Percentiles rank a stretch among this genome's conserved stretches.
phyloP scores from a whole-genome alignment of 2,888 invertebrate genomes.

The Drymonia ruficornis region DNA sequence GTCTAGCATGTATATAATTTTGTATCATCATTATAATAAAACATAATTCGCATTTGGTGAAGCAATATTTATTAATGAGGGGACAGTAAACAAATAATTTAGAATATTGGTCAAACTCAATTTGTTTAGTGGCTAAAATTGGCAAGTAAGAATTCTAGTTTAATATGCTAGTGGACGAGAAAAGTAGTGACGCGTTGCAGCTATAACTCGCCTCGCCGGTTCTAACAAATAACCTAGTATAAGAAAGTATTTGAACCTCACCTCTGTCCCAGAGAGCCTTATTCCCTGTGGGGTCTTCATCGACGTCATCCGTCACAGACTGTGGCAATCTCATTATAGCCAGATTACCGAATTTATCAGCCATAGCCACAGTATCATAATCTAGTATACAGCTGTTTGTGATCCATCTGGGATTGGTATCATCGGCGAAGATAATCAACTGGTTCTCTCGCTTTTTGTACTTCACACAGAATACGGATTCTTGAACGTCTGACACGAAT shows the following conservation, averaged over 20 bases:
- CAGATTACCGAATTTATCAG: conserved; percentile 99
- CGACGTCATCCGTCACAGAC: conserved; percentile 98
- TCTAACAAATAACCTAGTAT: too few relatives aligned
- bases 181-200: too few relatives aligned
- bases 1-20: conserved; percentile 83
- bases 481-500: conserved; percentile 97
- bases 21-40: conserved; percentile 64
- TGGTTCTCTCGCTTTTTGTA: conserved; percentile 98
- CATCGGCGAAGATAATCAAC: conserved; percentile 98
- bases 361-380: conserved; percentile 97
- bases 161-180: too few relatives aligned
- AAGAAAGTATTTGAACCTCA: conserved; percentile 30
- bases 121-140: too few relatives aligned
- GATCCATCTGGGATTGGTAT: conserved; percentile 98
- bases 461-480: conserved; percentile 97
- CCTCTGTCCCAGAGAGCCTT: conserved; percentile 98
- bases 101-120: too few relatives aligned
- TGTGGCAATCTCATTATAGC: conserved; percentile 95
- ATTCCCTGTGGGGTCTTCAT: conserved; percentile 99
- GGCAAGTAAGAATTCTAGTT: too few relatives aligned
- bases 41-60: background rate
- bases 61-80: too few relatives aligned
- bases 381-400: conserved; percentile 96
- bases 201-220: too few relatives aligned
- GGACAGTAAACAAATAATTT: too few relatives aligned